These are phyloP conservation scores for Tringa solitaria DNA, from an alignment of 2,113 vertebrate species.

Conservation along the genomic window DNA sequence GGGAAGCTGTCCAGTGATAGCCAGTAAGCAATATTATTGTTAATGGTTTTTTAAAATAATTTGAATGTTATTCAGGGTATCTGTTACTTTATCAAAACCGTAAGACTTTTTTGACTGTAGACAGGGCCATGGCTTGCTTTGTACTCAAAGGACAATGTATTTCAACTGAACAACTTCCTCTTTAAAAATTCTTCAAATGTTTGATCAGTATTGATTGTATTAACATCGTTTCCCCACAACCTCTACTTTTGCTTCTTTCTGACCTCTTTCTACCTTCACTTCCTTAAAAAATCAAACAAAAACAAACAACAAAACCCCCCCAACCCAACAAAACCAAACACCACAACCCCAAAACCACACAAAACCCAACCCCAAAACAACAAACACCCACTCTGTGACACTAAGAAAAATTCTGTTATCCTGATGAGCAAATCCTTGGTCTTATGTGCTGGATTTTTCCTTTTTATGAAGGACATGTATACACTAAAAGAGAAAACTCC, in stretches of 20 bases:
- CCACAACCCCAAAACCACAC: not conserved
- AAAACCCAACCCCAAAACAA: not conserved
- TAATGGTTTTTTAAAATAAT: not conserved
- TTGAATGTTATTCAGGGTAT: not conserved
- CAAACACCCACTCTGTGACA: not conserved
- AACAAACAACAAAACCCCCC: not conserved
- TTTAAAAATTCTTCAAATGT: not conserved
- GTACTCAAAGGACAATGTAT: not conserved
- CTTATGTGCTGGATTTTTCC: not conserved
- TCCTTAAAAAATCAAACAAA: not conserved
- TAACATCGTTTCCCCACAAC: not conserved
- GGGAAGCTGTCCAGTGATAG: not conserved
- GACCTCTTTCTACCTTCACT: not conserved
- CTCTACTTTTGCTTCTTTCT: not conserved
- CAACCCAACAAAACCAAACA: not conserved
- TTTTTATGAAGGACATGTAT: not conserved
- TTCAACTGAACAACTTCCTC: not conserved
- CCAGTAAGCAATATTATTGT: not conserved
- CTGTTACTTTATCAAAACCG: not conserved
- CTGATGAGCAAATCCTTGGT: not conserved
- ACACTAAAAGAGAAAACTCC: not conserved
- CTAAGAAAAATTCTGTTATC: not conserved
- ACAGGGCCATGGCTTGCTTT: not conserved
- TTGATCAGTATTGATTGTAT: not conserved
- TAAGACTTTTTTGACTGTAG: not conserved